A percentile compares a stretch with the other conserved stretches of the same genome.
These are phyloP conservation scores for Sebastolobus alascanus DNA, from an alignment of 2,797 vertebrate species.

Conservation along the genomic window DNA sequence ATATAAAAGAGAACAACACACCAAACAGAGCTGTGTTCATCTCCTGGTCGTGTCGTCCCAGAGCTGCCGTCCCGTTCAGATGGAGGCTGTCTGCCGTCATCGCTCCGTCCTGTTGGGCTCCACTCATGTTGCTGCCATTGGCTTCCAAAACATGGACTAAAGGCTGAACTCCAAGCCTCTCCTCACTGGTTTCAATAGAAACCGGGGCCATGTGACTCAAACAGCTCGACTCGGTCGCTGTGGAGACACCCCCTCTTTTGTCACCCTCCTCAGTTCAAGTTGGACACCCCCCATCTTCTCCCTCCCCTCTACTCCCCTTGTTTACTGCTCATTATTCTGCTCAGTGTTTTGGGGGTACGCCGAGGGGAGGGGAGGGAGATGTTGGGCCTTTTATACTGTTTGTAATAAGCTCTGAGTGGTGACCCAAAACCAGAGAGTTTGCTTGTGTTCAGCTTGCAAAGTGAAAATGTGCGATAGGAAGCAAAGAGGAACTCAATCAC, in stretches of 20 bases:
- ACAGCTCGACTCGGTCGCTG: conserved; percentile 67
- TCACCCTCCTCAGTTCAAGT: conserved; percentile 51
- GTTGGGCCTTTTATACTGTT: conserved; percentile 53
- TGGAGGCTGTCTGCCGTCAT: conserved; percentile 30
- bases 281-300: conserved; percentile 33
- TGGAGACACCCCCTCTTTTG: conserved; percentile 76
- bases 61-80: conserved; percentile 65
- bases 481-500: background rate
- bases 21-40: conserved; percentile 60
- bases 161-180: conserved; percentile 32
- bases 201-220: conserved; percentile 74
- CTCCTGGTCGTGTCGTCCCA: conserved; percentile 54
- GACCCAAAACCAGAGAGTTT: conserved; percentile 53
- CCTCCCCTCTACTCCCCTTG: conserved; percentile 55
- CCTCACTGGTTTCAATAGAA: conserved; percentile 59
- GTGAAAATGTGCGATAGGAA: background rate
- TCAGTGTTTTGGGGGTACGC: conserved; percentile 51
- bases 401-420: conserved; percentile 48
- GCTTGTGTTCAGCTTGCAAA: conserved; percentile 4
- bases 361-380: conserved; percentile 41
- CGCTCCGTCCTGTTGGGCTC: conserved; percentile 35
- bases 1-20: conserved; percentile 54
- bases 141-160: conserved; percentile 55
- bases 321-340: conserved; percentile 82
- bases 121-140: conserved; percentile 75